Conservation (phyloP, 1,140 invertebrate genomes). For the Colletes gigas region DNA sequence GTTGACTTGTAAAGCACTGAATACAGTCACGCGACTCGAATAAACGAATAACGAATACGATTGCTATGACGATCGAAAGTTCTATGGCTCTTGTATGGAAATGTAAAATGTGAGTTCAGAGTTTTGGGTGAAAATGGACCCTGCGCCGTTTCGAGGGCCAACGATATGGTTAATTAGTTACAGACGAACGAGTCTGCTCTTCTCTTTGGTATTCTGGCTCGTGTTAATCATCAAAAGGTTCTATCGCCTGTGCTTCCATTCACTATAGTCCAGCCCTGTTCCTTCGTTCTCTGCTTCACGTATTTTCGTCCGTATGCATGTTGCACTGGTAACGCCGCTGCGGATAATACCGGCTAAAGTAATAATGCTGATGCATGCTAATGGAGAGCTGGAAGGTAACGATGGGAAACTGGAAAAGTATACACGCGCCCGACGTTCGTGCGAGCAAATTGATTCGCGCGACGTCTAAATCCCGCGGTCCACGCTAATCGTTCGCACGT, state of each 20-base stretch:
- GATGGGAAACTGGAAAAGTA: conserved; percentile 36
- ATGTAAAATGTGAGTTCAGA: too few species aligned
- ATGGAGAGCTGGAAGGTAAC: conserved; percentile 45
- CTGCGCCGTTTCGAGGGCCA: too few species aligned
- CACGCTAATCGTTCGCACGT: too few species aligned
- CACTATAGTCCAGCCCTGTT: conserved; percentile 7
- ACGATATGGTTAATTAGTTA: not conserved
- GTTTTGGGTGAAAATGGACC: too few species aligned
- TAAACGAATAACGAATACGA: too few species aligned
- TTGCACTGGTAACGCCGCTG: conserved; percentile 10
- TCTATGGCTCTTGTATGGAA: too few species aligned
- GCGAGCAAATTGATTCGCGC: conserved; percentile 35
- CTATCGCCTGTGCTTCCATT: not conserved
- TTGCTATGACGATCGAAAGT: too few species aligned
- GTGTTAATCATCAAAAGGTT: conserved; percentile 22
- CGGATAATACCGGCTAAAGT: conserved; percentile 42
- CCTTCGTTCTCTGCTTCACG: conserved; percentile 25
- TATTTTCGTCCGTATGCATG: conserved; percentile 16
- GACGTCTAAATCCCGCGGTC: not conserved
- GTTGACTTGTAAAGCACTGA: too few species aligned
- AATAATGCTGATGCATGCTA: conserved; percentile 50
- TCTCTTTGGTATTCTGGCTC: not conserved
- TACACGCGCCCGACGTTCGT: not conserved
- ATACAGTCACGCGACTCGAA: too few species aligned
- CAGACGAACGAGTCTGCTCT: not conserved